Percentiles rank a stretch among this genome's conserved stretches.
Evolutionary conservation across 2,797 vertebrate species (phyloP).

Genomic region (Periophthalmus magnuspinnatus): DNA sequence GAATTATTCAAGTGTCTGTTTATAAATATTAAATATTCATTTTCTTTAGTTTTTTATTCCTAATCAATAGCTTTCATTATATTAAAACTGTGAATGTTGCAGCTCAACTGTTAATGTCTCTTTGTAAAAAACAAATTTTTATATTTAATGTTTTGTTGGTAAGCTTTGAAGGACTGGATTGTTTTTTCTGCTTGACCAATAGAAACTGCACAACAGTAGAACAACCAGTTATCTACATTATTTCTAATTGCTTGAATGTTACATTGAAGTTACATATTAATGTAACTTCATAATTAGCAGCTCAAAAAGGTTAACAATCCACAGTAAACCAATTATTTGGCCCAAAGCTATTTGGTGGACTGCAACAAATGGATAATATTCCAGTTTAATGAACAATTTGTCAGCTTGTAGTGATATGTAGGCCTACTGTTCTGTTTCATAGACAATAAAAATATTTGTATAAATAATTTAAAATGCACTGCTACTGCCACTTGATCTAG

Average conservation of each 20-base stretch:
- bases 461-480: background rate
- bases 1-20: constrained; percentile 71
- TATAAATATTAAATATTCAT: constrained; percentile 72
- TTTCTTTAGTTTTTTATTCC: constrained; percentile 57
- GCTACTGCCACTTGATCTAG: too few relatives aligned
- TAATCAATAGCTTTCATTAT: constrained; percentile 64
- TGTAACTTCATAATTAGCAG: constrained; percentile 39
- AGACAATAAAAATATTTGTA: constrained; percentile 80
- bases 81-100: constrained; percentile 73
- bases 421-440: constrained; percentile 77
- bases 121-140: constrained; percentile 67
- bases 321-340: constrained; percentile 47
- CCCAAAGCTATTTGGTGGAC: background rate
- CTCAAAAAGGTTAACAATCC: constrained; percentile 63
- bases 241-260: background rate
- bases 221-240: background rate
- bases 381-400: too few relatives aligned
- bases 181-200: constrained; percentile 44
- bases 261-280: background rate
- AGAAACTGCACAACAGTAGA: constrained; percentile 40
- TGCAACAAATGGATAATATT: too few relatives aligned
- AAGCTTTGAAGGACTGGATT: constrained; percentile 62
- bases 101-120: constrained; percentile 63
- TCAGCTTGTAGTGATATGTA: constrained; percentile 17
- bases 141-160: constrained; percentile 67